Conservation (phyloP, 2,113 vertebrate species). For the Australoheros scitulus region DNA sequence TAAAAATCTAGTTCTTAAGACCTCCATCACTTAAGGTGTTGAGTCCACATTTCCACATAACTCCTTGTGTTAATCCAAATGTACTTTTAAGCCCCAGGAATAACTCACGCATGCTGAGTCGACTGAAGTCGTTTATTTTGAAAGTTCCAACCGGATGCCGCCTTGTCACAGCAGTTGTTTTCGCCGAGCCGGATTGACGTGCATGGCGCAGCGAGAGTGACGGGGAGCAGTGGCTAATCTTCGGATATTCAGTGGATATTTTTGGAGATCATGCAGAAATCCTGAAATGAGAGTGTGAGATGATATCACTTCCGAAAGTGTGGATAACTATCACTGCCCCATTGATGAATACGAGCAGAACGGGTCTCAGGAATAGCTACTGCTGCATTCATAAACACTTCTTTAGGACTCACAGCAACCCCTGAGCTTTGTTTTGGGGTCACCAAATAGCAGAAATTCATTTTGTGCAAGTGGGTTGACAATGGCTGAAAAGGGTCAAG, state of each 20-base stretch:
- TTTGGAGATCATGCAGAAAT: slow-evolving; percentile 64
- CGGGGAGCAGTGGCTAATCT: slow-evolving; percentile 35
- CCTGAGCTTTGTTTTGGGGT: slow-evolving; percentile 74
- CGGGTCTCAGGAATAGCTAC: slow-evolving; percentile 78
- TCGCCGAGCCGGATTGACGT: not conserved
- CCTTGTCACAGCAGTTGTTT: fast-evolving
- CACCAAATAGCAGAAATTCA: slow-evolving; percentile 12
- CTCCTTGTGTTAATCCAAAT: not conserved
- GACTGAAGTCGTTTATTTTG: slow-evolving; percentile 39
- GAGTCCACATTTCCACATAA: not conserved
- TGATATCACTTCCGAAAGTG: slow-evolving; percentile 80
- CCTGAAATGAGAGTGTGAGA: slow-evolving; percentile 88
- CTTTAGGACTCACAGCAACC: slow-evolving; percentile 91
- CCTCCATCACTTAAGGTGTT: too few relatives aligned
- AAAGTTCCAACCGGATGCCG: slow-evolving; percentile 12
- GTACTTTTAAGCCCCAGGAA: too few relatives aligned
- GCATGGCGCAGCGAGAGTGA: slow-evolving; percentile 74
- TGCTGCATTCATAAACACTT: slow-evolving; percentile 89
- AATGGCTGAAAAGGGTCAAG: slow-evolving; percentile 68
- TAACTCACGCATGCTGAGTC: not conserved
- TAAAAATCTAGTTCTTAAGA: too few relatives aligned
- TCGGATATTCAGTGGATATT: slow-evolving; percentile 60
- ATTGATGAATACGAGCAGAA: slow-evolving; percentile 78
- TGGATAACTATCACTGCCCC: slow-evolving; percentile 78
- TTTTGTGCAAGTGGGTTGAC: slow-evolving; percentile 43